Conservation (phyloP, 2,888 invertebrate genomes). For the Nomada fucata region DNA sequence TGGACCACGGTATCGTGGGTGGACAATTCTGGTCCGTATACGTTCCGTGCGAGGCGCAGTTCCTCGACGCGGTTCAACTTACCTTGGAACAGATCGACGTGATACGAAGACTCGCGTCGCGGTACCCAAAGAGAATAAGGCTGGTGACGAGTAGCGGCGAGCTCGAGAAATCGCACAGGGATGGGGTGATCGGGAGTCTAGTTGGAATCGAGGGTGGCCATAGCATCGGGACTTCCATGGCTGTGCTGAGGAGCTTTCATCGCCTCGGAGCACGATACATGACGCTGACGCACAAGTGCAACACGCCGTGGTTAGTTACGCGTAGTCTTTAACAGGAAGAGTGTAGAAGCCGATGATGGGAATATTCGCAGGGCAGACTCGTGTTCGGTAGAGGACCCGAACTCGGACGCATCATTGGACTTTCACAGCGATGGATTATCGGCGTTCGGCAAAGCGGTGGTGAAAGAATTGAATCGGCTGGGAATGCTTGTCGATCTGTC, state of each 20-base stretch:
- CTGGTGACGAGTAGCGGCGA: conserved; percentile 86
- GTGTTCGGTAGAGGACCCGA: conserved; percentile 82
- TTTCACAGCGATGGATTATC: conserved; percentile 82
- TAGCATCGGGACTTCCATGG: conserved; percentile 88
- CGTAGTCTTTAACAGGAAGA: neutral
- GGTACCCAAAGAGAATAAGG: conserved; percentile 85
- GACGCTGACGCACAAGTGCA: conserved; percentile 89
- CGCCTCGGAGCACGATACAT: conserved; percentile 88
- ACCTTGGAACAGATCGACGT: conserved; percentile 89
- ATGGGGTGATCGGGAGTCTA: conserved; percentile 87
- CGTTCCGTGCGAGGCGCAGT: conserved; percentile 87
- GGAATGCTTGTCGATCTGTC: conserved; percentile 90
- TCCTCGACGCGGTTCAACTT: conserved; percentile 88
- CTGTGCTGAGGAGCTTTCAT: conserved; percentile 88
- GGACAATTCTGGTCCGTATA: conserved; percentile 85
- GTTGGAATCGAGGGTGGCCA: conserved; percentile 89
- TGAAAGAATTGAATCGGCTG: conserved; percentile 89
- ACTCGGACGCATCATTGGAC: conserved; percentile 79
- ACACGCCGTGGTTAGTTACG: conserved; percentile 87
- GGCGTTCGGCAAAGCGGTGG: conserved; percentile 85
- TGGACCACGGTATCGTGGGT: conserved; percentile 84
- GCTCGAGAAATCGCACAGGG: conserved; percentile 87
- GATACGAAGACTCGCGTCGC: conserved; percentile 86
- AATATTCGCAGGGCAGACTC: conserved; percentile 82
- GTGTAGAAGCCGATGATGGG: neutral